phyloP scores from a whole-genome alignment of 2,113 vertebrate species.

The Butorides virescens region DNA sequence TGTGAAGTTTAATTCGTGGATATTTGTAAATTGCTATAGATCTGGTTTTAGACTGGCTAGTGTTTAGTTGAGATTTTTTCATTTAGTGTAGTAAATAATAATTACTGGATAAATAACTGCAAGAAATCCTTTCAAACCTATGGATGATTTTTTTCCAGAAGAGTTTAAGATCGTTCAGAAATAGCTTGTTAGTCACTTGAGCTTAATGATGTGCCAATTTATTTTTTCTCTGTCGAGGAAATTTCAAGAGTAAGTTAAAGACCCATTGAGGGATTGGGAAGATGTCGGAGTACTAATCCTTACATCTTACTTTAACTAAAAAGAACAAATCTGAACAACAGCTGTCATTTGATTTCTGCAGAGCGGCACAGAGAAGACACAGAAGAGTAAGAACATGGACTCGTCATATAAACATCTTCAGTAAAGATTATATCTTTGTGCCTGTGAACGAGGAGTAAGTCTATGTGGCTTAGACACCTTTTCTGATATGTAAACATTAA shows the following conservation, averaged over 20 bases:
- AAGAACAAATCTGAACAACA: not conserved
- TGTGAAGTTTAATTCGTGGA: not conserved
- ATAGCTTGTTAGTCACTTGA: not conserved
- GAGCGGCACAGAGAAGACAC: slow-evolving; percentile 85
- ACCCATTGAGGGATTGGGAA: not conserved
- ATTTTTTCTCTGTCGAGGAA: not conserved
- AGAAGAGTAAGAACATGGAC: slow-evolving; percentile 96
- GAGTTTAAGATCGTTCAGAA: not conserved
- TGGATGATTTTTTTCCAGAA: not conserved
- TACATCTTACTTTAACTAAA: not conserved
- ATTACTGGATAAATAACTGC: not conserved
- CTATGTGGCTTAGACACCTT: not conserved
- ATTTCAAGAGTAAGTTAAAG: not conserved
- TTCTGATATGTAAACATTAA: not conserved
- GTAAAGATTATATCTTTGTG: slow-evolving; percentile 96
- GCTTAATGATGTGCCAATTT: not conserved
- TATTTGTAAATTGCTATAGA: not conserved
- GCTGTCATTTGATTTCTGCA: slow-evolving; percentile 49
- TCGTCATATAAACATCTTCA: slow-evolving; percentile 94
- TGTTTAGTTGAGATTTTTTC: not conserved
- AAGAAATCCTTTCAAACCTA: not conserved
- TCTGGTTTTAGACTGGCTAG: not conserved
- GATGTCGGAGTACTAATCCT: not conserved
- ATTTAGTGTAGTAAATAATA: not conserved
- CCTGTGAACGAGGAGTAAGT: slow-evolving; percentile 99